A percentile compares a stretch with the other conserved stretches of the same genome.
phyloP scores from a whole-genome alignment of 2,113 vertebrate genomes.

The Diadophis punctatus region DNA sequence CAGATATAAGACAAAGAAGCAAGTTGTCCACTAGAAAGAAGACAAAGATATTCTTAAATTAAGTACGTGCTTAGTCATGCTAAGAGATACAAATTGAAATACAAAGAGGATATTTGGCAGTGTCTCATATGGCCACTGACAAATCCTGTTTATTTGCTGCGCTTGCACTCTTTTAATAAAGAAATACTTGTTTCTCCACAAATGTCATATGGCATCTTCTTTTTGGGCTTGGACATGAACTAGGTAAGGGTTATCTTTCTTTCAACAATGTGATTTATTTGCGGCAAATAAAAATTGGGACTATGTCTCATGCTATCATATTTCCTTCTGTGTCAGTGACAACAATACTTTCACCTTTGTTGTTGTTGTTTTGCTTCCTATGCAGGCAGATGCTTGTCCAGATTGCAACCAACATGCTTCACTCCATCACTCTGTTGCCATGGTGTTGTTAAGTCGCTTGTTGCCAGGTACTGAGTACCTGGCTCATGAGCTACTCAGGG shows the following conservation, averaged over 20 bases:
- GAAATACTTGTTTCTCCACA: neutral
- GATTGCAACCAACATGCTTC: constrained; percentile 69
- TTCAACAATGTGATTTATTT: neutral
- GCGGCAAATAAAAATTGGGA: neutral
- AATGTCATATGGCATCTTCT: neutral
- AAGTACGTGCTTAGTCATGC: neutral
- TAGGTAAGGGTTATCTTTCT: neutral
- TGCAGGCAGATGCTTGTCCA: constrained; percentile 72
- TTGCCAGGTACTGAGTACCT: constrained; percentile 90
- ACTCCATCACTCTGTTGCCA: constrained; percentile 80
- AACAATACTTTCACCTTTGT: neutral
- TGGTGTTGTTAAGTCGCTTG: constrained; percentile 81
- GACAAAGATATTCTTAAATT: neutral
- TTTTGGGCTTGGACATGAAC: neutral
- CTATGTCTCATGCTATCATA: neutral
- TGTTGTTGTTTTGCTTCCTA: constrained; percentile 39
- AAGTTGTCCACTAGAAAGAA: neutral
- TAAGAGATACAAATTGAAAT: neutral
- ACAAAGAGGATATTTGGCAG: neutral
- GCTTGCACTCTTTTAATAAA: neutral
- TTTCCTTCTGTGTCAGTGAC: neutral
- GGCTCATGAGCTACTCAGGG: constrained; percentile 79
- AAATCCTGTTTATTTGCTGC: neutral
- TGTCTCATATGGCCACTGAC: neutral
- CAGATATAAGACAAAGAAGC: neutral